Evolutionary conservation across 2,888 invertebrate genomes (phyloP), one percentile per base, ranked within the genome.

Genomic region (Idaea aversata): DNA sequence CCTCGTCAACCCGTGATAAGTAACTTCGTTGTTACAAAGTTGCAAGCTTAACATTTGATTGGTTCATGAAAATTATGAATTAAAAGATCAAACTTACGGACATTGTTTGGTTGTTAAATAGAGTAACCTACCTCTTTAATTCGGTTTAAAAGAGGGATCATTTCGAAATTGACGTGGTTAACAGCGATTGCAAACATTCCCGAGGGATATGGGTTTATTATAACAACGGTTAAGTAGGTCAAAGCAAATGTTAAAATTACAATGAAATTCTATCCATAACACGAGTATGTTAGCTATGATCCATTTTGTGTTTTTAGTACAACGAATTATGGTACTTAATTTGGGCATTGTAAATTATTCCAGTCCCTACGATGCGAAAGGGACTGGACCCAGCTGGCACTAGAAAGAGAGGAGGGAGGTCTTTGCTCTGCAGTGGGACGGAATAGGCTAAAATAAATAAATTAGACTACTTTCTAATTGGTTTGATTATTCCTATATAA

Each of bases 181-280:
- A 66, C 57, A 57, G 62, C 36, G 68, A 70, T 71, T 73, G 67
- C 66, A 67, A 72, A 65, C 62, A 66, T 64, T 66, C 68, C 70
- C 67, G 15, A 47, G 59, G 61, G 47, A 47, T 47, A 47, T 47
- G 47, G 7, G 47, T 47, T 47, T 10, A 47, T 13, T 47, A 47
- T 13, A 7, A 47, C 7, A 47, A 6, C 47, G 47, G 7, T 47
- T 7, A 47, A 47, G 47, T 47, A 47, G 47, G 47, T 47, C 47
- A 47, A 13, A 7, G 47, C 47, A 13, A 47, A 47, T 47, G 47
- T 47, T 47, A 47, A 47, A 47, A 47, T 47, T 47, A 47, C 47
- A 47, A 47, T 47, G 47, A 47, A 47, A 47, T 47, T 47, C 47
- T 47, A 47, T 7, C 47, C 47, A 47, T 47, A 13, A 47, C 10